A percentile compares a stretch with the other conserved stretches of the same genome.
These are phyloP conservation scores for Tolypeutes matacus DNA, from an alignment of 2,797 vertebrate species.

Conservation along the genomic window DNA sequence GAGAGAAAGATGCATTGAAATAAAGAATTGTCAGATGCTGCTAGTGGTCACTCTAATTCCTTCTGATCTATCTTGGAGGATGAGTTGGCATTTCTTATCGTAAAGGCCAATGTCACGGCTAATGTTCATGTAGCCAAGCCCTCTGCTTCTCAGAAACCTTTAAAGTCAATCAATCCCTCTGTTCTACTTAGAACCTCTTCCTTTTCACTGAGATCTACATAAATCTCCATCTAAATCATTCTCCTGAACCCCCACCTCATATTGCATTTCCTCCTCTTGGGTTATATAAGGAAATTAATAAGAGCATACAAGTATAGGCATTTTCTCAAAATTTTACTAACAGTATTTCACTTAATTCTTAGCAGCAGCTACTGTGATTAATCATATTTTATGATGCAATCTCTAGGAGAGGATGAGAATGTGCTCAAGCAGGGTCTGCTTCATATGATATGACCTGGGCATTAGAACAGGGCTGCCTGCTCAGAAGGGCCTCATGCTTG, in stretches of 20 bases:
- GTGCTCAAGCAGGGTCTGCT: background rate
- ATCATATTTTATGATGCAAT: background rate
- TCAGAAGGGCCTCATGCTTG: background rate
- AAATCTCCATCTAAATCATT: background rate
- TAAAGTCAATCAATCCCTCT: background rate
- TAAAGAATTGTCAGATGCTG: background rate
- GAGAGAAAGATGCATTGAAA: background rate
- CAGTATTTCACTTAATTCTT: background rate
- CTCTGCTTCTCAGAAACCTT: background rate
- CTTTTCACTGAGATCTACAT: background rate
- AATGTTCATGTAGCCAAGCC: background rate
- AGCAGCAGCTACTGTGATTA: background rate
- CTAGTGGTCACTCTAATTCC: background rate
- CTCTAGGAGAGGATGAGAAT: background rate
- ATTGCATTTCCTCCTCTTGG: background rate
- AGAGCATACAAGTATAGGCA: too few species aligned
- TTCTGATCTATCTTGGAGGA: background rate
- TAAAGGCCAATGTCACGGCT: background rate
- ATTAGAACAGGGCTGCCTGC: background rate
- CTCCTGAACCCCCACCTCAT: background rate
- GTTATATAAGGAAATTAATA: background rate
- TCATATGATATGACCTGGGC: background rate
- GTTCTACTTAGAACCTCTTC: background rate
- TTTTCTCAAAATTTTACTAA: background rate
- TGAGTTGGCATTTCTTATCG: background rate